Evolutionary conservation across 2,888 invertebrate genomes (phyloP).

Genomic region (Eremobia ochroleuca): DNA sequence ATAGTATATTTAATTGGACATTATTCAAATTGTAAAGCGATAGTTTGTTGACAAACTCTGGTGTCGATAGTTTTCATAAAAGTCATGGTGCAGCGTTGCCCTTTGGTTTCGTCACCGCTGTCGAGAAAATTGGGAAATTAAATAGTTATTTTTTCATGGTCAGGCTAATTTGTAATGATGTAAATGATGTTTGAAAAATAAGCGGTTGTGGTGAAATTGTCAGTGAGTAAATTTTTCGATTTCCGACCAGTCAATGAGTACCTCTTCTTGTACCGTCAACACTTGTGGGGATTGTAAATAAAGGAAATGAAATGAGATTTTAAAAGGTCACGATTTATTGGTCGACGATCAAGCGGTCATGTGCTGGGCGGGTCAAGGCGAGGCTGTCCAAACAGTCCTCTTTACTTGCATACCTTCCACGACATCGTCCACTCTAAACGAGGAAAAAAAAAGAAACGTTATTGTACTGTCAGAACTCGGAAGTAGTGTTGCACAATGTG

Average conservation of each 20-base stretch:
- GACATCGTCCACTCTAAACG: slow-evolving; percentile 68
- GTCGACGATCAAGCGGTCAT: slow-evolving; percentile 77
- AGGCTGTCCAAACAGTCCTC: slow-evolving; percentile 75
- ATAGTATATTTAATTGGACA: slow-evolving; percentile 62
- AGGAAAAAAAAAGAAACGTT: slow-evolving; percentile 74
- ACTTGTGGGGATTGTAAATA: slow-evolving; percentile 77
- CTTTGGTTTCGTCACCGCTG: slow-evolving; percentile 52
- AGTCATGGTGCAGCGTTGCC: slow-evolving; percentile 49
- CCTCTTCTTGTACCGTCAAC: slow-evolving; percentile 57
- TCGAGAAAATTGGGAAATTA: slow-evolving; percentile 60
- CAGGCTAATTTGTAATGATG: slow-evolving; percentile 45
- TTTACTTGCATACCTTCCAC: slow-evolving; percentile 61
- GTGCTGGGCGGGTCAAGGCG: slow-evolving; percentile 80
- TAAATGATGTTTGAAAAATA: slow-evolving; percentile 58
- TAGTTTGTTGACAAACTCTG: slow-evolving; percentile 49
- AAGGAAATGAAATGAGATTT: slow-evolving; percentile 79
- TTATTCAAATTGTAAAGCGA: slow-evolving; percentile 55
- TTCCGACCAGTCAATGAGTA: slow-evolving; percentile 62
- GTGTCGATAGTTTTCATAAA: slow-evolving; percentile 32
- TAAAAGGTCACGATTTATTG: slow-evolving; percentile 80
- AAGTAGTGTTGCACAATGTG: slow-evolving; percentile 71
- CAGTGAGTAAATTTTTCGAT: slow-evolving; percentile 59
- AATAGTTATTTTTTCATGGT: slow-evolving; percentile 45
- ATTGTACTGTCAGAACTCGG: slow-evolving; percentile 73
- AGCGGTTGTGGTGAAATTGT: slow-evolving; percentile 57